Percentiles rank a stretch among this genome's conserved stretches.
phyloP scores from a whole-genome alignment of 2,888 invertebrate genomes.

The Meta bourneti region DNA sequence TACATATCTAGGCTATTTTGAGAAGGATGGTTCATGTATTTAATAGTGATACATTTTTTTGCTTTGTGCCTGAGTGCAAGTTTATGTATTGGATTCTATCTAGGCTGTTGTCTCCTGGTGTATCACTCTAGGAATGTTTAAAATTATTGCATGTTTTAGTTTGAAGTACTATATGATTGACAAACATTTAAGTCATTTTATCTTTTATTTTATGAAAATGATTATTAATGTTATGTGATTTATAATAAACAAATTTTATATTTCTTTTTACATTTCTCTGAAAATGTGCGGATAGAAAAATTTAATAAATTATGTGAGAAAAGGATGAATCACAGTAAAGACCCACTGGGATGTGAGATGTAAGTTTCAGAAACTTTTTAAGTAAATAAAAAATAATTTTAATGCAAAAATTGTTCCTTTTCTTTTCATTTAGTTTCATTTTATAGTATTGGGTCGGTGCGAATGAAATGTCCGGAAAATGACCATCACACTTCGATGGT shows the following conservation, averaged over 20 bases:
- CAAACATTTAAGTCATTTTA: slow-evolving; percentile 75
- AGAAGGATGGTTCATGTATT: slow-evolving; percentile 34
- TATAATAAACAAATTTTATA: slow-evolving; percentile 69
- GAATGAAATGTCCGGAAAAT: too few relatives aligned
- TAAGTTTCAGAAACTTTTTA: slow-evolving; percentile 73
- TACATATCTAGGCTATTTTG: slow-evolving; percentile 69
- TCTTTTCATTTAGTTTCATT: slow-evolving; percentile 1
- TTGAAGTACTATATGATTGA: slow-evolving; percentile 64
- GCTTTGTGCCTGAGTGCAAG: slow-evolving; percentile 34
- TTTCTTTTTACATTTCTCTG: slow-evolving; percentile 67
- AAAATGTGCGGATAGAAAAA: slow-evolving; percentile 64
- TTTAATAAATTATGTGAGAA: slow-evolving; percentile 72
- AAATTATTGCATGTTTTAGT: slow-evolving; percentile 68
- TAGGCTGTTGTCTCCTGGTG: slow-evolving; percentile 65
- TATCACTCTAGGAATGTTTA: slow-evolving; percentile 71
- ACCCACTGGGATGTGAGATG: slow-evolving; percentile 54
- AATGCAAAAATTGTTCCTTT: slow-evolving; percentile 40
- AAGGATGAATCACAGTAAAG: slow-evolving; percentile 50
- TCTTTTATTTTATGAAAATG: slow-evolving; percentile 73
- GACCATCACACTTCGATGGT: too few relatives aligned
- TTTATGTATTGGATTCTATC: slow-evolving; percentile 54
- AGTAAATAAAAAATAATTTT: slow-evolving; percentile 74
- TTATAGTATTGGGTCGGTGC: neutral
- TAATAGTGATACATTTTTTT: slow-evolving; percentile 58
- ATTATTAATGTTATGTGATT: slow-evolving; percentile 73